Base-by-base conservation (phyloP, 2,113 vertebrate species). In the Arothron firmamentum region DNA sequence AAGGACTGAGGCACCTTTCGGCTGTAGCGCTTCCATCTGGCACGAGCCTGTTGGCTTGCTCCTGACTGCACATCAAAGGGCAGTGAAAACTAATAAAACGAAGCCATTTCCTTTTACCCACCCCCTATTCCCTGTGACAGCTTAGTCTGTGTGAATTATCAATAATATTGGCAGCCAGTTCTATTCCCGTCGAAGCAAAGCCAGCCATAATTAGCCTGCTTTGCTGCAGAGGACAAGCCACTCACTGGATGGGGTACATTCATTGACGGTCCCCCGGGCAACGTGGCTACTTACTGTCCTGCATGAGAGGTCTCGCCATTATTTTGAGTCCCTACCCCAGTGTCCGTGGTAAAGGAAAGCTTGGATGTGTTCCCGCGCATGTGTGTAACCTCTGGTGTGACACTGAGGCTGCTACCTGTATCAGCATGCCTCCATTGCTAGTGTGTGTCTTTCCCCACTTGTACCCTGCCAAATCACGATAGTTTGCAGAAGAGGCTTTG, bases 91-190 rank as follows among this genome's bases (percentile, higher is more conserved):
- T 80, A 73, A 83, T 83, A 85, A 83, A 88, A 85, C 79, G 34
- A 62, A 79, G 81, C 74, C 77, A 72, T 83, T 87, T 89, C 77
- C 81, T 72, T 72, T 67, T 23, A 59, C 79, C 78, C 73, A 64
- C 61, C 77, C 25, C 77, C 83, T 79, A 82, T 87, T 84, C 81
- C 84, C 86, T 41, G 70, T 49, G 61, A 87, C 82, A 84, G 79
- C 77, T 88, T 86, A 88, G 76, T 79, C 75, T 59, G 77, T 83
- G 75, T 90, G 83, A 88, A 88, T 89, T 87, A 90, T 87, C 87
- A 80, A 85, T 87, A 85, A 60, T 86, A 84, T 87, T 88, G 87
- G 86, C 87, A 87, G 76, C 51, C 66, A n/a, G 66, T 65, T 45
- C 78, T 68, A 65, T 76, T 85, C 86, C 80, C 76, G 71, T 41